Evolutionary conservation across 2,797 vertebrate genomes (phyloP).

Genomic region (Masticophis lateralis): DNA sequence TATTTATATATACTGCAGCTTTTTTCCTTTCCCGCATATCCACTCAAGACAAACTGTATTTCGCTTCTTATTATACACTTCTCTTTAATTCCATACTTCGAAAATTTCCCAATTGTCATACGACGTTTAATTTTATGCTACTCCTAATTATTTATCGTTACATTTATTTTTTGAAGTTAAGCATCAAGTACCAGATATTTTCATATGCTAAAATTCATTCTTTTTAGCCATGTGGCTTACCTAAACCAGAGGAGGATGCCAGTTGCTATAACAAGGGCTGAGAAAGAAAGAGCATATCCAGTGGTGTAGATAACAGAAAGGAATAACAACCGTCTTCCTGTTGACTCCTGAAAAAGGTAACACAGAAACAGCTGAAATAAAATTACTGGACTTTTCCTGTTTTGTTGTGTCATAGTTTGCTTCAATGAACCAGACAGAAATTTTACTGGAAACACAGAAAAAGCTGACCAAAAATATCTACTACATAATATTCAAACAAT

Average conservation of each 20-base stretch:
- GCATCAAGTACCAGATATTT: not conserved
- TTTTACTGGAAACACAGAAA: constrained; percentile 20
- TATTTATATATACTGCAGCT: not conserved
- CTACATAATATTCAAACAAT: not conserved
- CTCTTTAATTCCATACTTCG: not conserved
- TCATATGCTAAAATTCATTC: not conserved
- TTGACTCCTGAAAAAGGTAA: constrained; percentile 64
- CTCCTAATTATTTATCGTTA: not conserved
- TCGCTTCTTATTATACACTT: not conserved
- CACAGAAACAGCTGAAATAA: not conserved
- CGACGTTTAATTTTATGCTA: not conserved
- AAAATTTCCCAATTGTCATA: not conserved
- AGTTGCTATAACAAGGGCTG: constrained; percentile 74
- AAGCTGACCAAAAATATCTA: not conserved
- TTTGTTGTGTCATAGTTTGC: not conserved
- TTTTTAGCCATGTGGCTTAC: constrained; percentile 56
- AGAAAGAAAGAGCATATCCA: constrained; percentile 79
- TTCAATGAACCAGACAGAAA: not conserved
- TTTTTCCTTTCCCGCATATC: too few relatives aligned
- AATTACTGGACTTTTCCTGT: not conserved
- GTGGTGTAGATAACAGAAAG: constrained; percentile 77
- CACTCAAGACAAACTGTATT: not conserved
- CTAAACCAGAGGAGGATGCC: constrained; percentile 79
- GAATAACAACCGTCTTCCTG: constrained; percentile 73
- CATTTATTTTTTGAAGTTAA: not conserved